Base-by-base conservation (phyloP, 2,888 invertebrate species). In the Hetaerina titia region DNA sequence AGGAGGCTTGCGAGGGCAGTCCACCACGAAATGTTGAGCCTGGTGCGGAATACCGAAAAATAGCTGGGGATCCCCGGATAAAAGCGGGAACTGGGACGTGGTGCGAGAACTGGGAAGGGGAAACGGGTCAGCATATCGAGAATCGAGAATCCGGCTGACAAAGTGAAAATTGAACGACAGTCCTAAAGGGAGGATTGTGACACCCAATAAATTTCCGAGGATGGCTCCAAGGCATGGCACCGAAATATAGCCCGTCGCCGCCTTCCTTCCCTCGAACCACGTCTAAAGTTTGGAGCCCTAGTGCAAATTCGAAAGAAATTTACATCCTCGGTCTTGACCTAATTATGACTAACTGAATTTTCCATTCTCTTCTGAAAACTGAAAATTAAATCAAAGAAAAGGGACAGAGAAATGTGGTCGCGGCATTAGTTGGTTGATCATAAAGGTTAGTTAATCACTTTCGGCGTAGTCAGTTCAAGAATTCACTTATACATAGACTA, bases 51-150 rank as follows among this genome's bases (percentile, higher is more conserved):
- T 92, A n/a, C 92, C 56, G 56, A 19, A 63, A 69, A 92, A 25
- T 31, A 31, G 81, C 6, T 15, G 69, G 69, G 69, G 22, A n/a
- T 69, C 5, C 11, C 11, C 31, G 15, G 81, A 92, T 45, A 45
- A 64, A 31, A 64, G 56, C 56, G 69, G 63, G 31, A 90, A 63
- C 31, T 63, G 63, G 63, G 64, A 63, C 45, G 56, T 69, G 45
- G 90, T 58, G 58, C 25, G 25, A 81, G 58, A 15, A 22, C 56
- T 31, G n/a, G 19, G 58, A 19, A 22, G 56, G 17, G 45, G n/a
- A 89, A 22, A 45, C 22, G 74, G 69, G 92, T 69, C 92, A 92
- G 69, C 92, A 56, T 92, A 92, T 92, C 74, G 88, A 56, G 88
- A 69, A 69, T 69, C 17, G 57, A 22, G 57, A 19, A 88, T 88